Base-by-base conservation (phyloP, 2,113 vertebrate genomes). In the Triplophysa tibetana region DNA sequence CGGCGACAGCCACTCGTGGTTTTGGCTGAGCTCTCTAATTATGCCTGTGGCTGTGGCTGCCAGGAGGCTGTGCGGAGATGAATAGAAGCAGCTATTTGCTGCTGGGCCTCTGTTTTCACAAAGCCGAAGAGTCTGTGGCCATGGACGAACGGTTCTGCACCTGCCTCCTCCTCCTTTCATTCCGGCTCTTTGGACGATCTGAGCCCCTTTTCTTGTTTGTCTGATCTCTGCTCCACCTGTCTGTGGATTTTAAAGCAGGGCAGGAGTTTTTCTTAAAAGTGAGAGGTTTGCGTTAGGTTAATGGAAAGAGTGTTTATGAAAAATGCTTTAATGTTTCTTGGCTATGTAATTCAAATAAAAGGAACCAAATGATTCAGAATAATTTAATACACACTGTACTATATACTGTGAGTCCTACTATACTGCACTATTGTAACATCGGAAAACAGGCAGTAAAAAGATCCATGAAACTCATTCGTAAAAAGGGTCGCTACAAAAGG, bases 21-120 rank as follows among this genome's bases (percentile, higher is more conserved):
- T 75, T 80, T 58, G 45, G 81, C 81, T 79, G 69, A 48, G 60
- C 70, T 81, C 77, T 81, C 58, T 85, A 81, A 85, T 83, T 78
- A 83, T 48, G 60, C 63, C 58, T 69, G 33, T n/a, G 70, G 58
- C 64, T 66, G 21, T 16, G 73, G 79, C 81, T 77, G 41, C 74
- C 54, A 58, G 54, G 19, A 58, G 54, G 19, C 75, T 70, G 54
- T 50, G 45, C 38, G 29, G 63, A 41, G 17, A 66, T 80, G 81
- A 70, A 82, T 85, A 63, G 78, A 69, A 29, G 58, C 52, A 66
- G 23, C 63, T 75, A 74, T 70, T 50, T 78, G 75, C 52, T 10
- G 56, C 68, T 75, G 63, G 21, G 58, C 67, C 16, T 8, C 52
- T 56, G 76, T 67, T 60, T 45, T 8, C 67, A 78, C 78, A 75